These are phyloP conservation scores for Galemys pyrenaicus DNA, from an alignment of 2,113 vertebrate genomes.

Conservation along the genomic window DNA sequence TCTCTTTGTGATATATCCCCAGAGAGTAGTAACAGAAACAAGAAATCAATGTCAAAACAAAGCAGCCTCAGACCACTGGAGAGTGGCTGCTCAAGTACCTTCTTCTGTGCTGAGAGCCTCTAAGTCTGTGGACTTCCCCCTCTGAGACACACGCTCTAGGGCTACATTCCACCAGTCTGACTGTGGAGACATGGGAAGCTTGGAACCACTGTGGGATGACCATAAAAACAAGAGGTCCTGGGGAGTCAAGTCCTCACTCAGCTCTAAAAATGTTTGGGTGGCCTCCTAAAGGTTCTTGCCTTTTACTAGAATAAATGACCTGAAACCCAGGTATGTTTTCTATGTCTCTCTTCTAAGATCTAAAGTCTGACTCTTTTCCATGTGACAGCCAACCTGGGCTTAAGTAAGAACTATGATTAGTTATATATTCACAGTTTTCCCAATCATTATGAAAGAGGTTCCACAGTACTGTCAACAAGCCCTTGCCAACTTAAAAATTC, in stretches of 20 bases:
- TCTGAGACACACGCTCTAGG: neutral
- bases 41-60: constrained; percentile 42
- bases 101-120: neutral
- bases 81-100: neutral
- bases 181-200: neutral
- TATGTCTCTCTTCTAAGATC: neutral
- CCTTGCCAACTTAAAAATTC: neutral
- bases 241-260: neutral
- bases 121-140: neutral
- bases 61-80: neutral
- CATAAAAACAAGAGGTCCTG: neutral
- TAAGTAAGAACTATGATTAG: neutral
- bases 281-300: neutral
- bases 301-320: neutral
- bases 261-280: neutral
- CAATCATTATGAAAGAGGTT: neutral
- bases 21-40: constrained; percentile 58
- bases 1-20: neutral
- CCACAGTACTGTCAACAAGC: neutral
- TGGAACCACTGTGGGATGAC: neutral
- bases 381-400: neutral
- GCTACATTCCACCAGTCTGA: neutral
- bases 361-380: neutral
- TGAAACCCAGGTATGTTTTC: neutral
- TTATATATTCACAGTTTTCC: neutral